Evolutionary conservation across 37 sponge, comb jelly and placozoan species (phyloP).

Genomic region (Dysidea cf. avara): DNA sequence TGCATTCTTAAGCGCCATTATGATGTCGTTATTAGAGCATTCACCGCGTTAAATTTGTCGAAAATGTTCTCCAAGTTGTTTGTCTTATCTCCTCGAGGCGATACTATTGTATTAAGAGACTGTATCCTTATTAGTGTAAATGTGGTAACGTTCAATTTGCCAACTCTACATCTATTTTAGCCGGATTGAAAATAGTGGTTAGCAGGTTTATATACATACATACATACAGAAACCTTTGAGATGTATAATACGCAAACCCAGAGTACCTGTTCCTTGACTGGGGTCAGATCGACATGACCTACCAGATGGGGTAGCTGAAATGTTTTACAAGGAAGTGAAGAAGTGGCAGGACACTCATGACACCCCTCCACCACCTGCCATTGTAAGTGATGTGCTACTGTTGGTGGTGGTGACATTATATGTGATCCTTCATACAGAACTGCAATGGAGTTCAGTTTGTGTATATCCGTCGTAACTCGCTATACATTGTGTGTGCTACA

Average conservation of each 20-base stretch:
- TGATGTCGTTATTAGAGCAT: background rate
- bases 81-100: constrained; percentile 89
- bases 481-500: constrained; percentile 89
- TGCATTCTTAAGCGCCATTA: too few relatives aligned
- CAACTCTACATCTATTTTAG: too few relatives aligned
- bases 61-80: constrained; percentile 92
- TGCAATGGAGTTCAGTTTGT: constrained; percentile 75
- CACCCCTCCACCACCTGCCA: constrained; percentile 76
- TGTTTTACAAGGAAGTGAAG: constrained; percentile 80
- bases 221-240: too few relatives aligned
- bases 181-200: too few relatives aligned
- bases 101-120: constrained; percentile 88
- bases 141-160: too few relatives aligned
- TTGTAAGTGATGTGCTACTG: constrained; percentile 42
- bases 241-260: too few relatives aligned
- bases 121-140: constrained; percentile 66
- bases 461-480: constrained; percentile 79
- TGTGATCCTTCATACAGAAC: constrained; percentile 21
- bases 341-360: constrained; percentile 78
- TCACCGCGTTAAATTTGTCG: background rate
- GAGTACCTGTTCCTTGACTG: too few relatives aligned
- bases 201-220: too few relatives aligned
- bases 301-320: constrained; percentile 56
- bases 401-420: too few relatives aligned
- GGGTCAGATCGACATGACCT: constrained; percentile 69